A percentile compares a stretch with the other conserved stretches of the same genome.
Conservation (phyloP, 2,113 vertebrate species). For the Echinops telfairi region DNA sequence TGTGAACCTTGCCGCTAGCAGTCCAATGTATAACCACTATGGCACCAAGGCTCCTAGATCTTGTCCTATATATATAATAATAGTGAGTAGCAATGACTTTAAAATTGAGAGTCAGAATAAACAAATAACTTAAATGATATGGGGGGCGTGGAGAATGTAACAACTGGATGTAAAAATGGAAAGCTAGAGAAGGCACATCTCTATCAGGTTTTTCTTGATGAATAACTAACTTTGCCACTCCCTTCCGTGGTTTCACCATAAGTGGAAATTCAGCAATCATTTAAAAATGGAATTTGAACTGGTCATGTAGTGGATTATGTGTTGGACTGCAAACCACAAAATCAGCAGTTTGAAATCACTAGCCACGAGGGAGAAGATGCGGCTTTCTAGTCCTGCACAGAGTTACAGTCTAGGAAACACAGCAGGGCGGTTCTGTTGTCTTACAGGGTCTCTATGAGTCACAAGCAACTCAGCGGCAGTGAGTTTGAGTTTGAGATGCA, state of each 20-base stretch:
- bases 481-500: background rate
- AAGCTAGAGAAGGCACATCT: background rate
- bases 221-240: background rate
- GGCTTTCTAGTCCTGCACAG: too few species aligned
- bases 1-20: too few species aligned
- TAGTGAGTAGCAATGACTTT: background rate
- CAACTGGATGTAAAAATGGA: background rate
- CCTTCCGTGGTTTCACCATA: background rate
- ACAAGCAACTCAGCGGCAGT: too few species aligned
- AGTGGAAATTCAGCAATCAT: background rate
- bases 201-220: background rate
- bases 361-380: too few species aligned
- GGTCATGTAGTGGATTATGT: too few species aligned
- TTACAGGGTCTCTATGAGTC: too few species aligned
- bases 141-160: background rate
- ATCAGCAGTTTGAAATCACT: too few species aligned
- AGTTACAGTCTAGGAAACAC: too few species aligned
- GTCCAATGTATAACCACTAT: too few species aligned
- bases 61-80: background rate
- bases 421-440: too few species aligned
- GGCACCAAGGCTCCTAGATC: too few species aligned
- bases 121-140: background rate
- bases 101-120: background rate
- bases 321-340: too few species aligned
- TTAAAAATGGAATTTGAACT: constrained; percentile 11